Conservation (phyloP, 1,140 invertebrate species). For the Heliconius himera region DNA sequence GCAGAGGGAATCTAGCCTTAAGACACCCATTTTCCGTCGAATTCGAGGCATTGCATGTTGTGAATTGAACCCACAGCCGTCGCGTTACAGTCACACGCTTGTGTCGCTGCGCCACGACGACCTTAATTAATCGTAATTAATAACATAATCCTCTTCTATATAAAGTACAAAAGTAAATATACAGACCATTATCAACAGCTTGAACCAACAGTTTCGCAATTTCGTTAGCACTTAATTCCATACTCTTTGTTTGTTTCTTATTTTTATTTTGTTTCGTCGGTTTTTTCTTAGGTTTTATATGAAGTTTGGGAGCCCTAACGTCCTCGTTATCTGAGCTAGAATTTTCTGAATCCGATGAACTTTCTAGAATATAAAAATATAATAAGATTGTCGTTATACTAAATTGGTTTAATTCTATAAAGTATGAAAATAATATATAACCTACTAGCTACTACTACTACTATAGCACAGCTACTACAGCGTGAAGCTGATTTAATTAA, state of each 20-base stretch:
- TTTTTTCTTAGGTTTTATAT: constrained; percentile 46
- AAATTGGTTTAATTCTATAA: not conserved
- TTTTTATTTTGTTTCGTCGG: constrained; percentile 34
- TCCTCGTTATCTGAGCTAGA: constrained; percentile 51
- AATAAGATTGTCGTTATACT: not conserved
- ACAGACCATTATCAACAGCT: constrained; percentile 52
- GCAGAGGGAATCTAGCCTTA: no score
- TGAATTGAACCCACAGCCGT: no score
- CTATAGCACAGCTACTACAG: no score
- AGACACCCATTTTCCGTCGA: no score
- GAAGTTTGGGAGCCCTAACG: constrained; percentile 25
- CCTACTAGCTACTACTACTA: no score
- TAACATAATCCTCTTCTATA: not conserved
- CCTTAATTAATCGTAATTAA: not conserved
- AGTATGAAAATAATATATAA: not conserved
- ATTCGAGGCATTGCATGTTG: no score
- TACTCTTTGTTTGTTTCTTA: constrained; percentile 38
- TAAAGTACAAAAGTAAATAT: not conserved
- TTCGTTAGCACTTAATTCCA: constrained; percentile 59
- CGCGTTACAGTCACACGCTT: not conserved
- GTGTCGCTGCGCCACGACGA: not conserved
- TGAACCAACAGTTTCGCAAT: constrained; percentile 60
- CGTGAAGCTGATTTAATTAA: no score
- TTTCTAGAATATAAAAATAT: constrained; percentile 26
- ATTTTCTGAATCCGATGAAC: constrained; percentile 45